Evolutionary conservation across 2,797 vertebrate species (phyloP), one percentile per base, ranked within the genome.

Genomic region (Megaceryle alcyon): DNA sequence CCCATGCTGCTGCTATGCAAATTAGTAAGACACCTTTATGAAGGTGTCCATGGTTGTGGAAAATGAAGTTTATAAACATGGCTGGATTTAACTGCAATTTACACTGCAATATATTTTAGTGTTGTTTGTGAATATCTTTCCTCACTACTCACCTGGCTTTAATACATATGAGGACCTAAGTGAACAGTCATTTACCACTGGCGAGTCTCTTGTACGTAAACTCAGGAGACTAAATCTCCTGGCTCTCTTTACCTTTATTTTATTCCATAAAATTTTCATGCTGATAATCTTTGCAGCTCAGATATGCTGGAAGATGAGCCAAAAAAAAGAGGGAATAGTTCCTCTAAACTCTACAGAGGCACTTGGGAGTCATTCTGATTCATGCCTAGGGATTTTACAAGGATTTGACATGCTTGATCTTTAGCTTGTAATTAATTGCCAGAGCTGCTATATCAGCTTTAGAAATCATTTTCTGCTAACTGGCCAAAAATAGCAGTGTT

Each of bases 321-420:
- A 56, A 65, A 87, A 65, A 85, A 86, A 78, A 44, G 54, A 79
- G 35, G 49, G 16, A 90, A 28, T 37, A 41, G 51, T 92, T 92
- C 35, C 83, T 88, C 71, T 94, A 90, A 91, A 75, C 51, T 61
- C 29, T 48, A 1, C 44, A 49, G 77, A 71, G 41, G 66, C 66
- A 77, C 73, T 92, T 5, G 7, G 72, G 68, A 96, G 76, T 81
- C 71, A 43, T 93, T 96, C 76, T 77, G 72, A 80, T 91, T 69
- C 25, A 53, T 35, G 48, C 64, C 73, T 90, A 31, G 88, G 73
- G 90, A 93, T 93, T 83, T 93, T 84, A 46, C 43, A 88, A 29
- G 81, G 68, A 94, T 96, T 96, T 97, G 87, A 96, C 85, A 51
- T 82, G 49, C 92, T 94, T 96, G 88, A 96, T 89, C 90, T 94